A percentile compares a stretch with the other conserved stretches of the same genome.
Conservation (phyloP, 2,797 vertebrate genomes). For the Acanthiza pusilla region DNA sequence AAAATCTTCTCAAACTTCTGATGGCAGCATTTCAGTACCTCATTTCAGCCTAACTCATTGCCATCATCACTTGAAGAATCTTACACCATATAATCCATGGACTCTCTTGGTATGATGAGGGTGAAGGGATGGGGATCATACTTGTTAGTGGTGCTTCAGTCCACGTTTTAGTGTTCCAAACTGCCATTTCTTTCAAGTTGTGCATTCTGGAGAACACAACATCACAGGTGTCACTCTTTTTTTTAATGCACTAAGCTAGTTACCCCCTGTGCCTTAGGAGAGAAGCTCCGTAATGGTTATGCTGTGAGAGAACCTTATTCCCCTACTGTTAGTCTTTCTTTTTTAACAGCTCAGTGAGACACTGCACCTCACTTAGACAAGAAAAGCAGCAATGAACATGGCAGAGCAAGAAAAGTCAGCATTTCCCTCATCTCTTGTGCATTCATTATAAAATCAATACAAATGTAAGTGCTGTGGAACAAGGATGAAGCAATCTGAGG, state of each 20-base stretch:
- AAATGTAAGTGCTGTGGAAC: neutral
- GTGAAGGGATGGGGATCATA: neutral
- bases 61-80: neutral
- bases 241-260: neutral
- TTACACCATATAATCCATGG: neutral
- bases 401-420: neutral
- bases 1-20: neutral
- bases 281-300: neutral
- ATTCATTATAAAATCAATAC: slow-evolving; percentile 34
- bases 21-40: neutral
- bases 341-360: neutral
- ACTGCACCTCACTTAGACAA: neutral
- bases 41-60: neutral
- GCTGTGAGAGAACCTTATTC: neutral
- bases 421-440: neutral
- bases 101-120: neutral
- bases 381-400: neutral
- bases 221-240: neutral
- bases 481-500: neutral
- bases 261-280: neutral
- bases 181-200: neutral
- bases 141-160: neutral
- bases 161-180: neutral
- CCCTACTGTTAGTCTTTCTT: neutral
- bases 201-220: neutral